These are phyloP conservation scores for Leptinotarsa tumamoca DNA, from an alignment of 2,888 invertebrate species.

Conservation along the genomic window DNA sequence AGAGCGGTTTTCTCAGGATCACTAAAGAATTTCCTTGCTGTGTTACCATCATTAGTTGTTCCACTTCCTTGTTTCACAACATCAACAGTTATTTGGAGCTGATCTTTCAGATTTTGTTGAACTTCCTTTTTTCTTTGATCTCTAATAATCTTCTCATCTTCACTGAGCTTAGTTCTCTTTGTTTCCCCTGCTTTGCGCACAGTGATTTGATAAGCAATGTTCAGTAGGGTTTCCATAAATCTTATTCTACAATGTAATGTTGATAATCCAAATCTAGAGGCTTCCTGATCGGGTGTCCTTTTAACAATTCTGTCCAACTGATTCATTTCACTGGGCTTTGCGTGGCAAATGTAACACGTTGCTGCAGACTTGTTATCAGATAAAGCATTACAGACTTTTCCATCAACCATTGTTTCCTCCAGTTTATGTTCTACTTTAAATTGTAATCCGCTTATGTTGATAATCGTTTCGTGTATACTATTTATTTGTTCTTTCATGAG, in stretches of 20 bases:
- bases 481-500: slow-evolving; percentile 27
- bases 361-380: slow-evolving; percentile 29
- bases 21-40: slow-evolving; percentile 23
- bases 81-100: slow-evolving; percentile 11
- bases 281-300: not conserved
- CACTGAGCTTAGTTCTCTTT: slow-evolving; percentile 12
- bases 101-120: slow-evolving; percentile 33
- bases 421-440: slow-evolving; percentile 11
- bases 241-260: slow-evolving; percentile 35
- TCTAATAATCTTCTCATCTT: slow-evolving; percentile 30
- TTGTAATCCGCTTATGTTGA: not conserved
- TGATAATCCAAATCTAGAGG: slow-evolving; percentile 32
- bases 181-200: not conserved
- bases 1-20: slow-evolving; percentile 1
- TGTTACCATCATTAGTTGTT: slow-evolving; percentile 49
- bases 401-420: slow-evolving; percentile 31
- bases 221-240: slow-evolving; percentile 36
- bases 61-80: slow-evolving; percentile 37
- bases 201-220: slow-evolving; percentile 26
- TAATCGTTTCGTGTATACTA: slow-evolving; percentile 18
- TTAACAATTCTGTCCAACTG: slow-evolving; percentile 19
- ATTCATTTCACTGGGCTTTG: slow-evolving; percentile 33
- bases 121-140: slow-evolving; percentile 20
- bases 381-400: slow-evolving; percentile 31
- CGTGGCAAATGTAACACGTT: slow-evolving; percentile 29